phyloP scores from a whole-genome alignment of 2,113 vertebrate genomes.

The Brachyhypopomus gauderio region DNA sequence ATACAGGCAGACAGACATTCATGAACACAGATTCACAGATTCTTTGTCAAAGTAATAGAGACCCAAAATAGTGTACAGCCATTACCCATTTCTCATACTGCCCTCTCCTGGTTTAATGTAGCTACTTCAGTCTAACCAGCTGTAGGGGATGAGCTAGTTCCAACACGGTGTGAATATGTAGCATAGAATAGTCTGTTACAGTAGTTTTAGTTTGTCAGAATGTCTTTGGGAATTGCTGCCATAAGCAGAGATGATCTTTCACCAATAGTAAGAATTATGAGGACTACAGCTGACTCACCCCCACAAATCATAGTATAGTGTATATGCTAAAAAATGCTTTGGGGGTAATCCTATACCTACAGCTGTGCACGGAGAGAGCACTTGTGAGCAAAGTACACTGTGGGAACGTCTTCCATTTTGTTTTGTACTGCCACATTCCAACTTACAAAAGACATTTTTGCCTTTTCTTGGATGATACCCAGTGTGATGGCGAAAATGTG shows the following conservation, averaged over 20 bases:
- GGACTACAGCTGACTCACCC: neutral
- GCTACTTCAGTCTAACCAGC: constrained; percentile 10
- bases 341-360: neutral
- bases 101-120: constrained; percentile 38
- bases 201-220: neutral
- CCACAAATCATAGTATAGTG: no score
- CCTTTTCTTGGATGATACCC: constrained; percentile 35
- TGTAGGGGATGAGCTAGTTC: neutral
- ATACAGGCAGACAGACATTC: neutral
- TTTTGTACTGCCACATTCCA: constrained; percentile 50
- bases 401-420: constrained; percentile 46
- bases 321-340: no score
- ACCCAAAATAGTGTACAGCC: neutral
- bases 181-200: neutral
- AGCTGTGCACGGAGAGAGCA: neutral
- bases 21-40: neutral
- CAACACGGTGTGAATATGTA: neutral
- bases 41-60: neutral
- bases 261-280: neutral
- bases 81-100: constrained; percentile 20
- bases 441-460: neutral
- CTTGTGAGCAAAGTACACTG: constrained; percentile 1
- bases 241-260: constrained; percentile 5
- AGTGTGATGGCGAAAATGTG: neutral
- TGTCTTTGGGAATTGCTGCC: neutral